Evolutionary conservation across 2,797 vertebrate genomes (phyloP).

Genomic region (Adelosebastes latens): DNA sequence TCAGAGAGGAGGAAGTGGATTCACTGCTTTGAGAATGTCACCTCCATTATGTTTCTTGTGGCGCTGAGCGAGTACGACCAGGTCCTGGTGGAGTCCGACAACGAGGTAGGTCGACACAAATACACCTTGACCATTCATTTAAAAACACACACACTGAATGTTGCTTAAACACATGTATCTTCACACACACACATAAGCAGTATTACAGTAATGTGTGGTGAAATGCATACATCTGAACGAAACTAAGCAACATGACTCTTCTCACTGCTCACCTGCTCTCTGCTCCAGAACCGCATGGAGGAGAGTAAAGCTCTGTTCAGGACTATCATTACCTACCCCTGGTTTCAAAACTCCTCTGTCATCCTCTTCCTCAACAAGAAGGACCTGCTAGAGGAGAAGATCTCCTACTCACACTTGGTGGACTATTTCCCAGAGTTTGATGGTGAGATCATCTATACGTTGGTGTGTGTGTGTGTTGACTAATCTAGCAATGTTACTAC

Average conservation of each 20-base stretch:
- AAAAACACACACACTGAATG: background rate
- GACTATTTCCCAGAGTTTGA: constrained; percentile 99
- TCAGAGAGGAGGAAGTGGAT: constrained; percentile 99
- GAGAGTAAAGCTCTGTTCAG: constrained; percentile 99
- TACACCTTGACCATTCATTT: background rate
- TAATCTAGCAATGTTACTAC: background rate
- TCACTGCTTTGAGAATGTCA: constrained; percentile 99
- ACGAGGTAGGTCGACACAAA: constrained; percentile 84
- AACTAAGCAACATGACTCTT: background rate
- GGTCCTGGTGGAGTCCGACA: constrained; percentile 98
- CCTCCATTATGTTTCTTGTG: constrained; percentile 99
- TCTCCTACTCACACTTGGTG: constrained; percentile 95
- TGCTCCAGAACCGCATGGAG: constrained; percentile 96
- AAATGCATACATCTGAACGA: background rate
- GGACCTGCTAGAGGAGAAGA: constrained; percentile 98
- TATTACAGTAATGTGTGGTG: background rate
- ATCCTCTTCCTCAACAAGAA: constrained; percentile 99
- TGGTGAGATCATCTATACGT: constrained; percentile 85
- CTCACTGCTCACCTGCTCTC: background rate
- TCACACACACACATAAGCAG: background rate
- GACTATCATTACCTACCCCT: constrained; percentile 99
- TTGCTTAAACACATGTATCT: background rate
- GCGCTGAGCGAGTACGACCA: constrained; percentile 99
- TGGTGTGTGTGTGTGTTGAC: background rate
- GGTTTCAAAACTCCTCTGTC: constrained; percentile 99